phyloP scores from a whole-genome alignment of 1,140 invertebrate genomes.

The Copidosoma floridanum region DNA sequence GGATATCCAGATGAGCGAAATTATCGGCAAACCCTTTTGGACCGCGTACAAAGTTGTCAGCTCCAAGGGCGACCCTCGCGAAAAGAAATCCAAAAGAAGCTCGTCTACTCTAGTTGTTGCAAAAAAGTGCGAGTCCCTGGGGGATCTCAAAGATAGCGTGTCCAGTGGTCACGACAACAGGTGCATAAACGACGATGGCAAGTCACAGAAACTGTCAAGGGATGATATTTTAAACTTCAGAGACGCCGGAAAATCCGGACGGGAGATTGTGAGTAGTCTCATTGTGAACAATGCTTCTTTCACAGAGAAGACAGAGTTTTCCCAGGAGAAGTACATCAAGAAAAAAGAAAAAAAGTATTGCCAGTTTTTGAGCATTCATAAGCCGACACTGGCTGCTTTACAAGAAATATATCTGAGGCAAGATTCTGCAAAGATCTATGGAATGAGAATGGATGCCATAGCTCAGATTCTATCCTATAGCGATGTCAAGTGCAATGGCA shows the following conservation, averaged over 20 bases:
- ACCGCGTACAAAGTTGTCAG: slow-evolving; percentile 75
- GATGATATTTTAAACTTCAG: slow-evolving; percentile 79
- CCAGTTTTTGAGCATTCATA: slow-evolving; percentile 72
- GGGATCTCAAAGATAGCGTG: slow-evolving; percentile 46
- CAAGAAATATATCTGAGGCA: slow-evolving; percentile 77
- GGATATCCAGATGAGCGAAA: slow-evolving; percentile 66
- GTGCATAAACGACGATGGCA: slow-evolving; percentile 77
- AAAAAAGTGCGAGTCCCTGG: slow-evolving; percentile 48
- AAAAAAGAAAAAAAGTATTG: slow-evolving; percentile 93
- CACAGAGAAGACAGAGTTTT: slow-evolving; percentile 83
- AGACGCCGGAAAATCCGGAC: slow-evolving; percentile 71
- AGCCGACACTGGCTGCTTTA: slow-evolving; percentile 73
- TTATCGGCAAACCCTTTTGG: slow-evolving; percentile 73
- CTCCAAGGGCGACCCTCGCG: no score
- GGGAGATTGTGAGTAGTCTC: slow-evolving; percentile 81
- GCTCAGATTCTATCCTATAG: slow-evolving; percentile 81
- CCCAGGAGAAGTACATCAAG: slow-evolving; percentile 90
- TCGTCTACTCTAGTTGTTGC: slow-evolving; percentile 31
- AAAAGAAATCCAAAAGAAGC: slow-evolving; percentile 53
- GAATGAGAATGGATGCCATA: slow-evolving; percentile 80
- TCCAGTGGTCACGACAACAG: slow-evolving; percentile 76
- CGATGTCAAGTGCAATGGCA: slow-evolving; percentile 76
- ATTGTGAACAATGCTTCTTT: slow-evolving; percentile 89
- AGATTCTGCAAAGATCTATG: slow-evolving; percentile 74
- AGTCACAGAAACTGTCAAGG: slow-evolving; percentile 81